A percentile compares a stretch with the other conserved stretches of the same genome.
These are phyloP conservation scores for Hypena proboscidalis DNA, from an alignment of 2,888 invertebrate species.

Conservation along the genomic window DNA sequence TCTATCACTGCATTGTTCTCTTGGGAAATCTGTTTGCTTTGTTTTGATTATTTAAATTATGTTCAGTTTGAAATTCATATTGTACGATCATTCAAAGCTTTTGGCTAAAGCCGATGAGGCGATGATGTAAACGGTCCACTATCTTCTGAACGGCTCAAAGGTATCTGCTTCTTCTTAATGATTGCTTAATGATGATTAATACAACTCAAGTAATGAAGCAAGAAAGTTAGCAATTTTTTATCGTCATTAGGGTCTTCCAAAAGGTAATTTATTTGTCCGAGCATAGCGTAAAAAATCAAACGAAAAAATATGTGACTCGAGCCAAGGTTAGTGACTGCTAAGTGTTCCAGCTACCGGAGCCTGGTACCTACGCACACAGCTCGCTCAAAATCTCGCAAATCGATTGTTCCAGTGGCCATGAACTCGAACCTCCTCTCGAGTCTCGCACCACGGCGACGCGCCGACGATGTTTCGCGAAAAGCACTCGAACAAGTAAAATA, in stretches of 20 bases:
- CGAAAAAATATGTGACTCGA: constrained; percentile 40
- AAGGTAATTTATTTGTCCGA: not conserved
- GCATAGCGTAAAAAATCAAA: constrained; percentile 24
- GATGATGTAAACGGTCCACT: no score
- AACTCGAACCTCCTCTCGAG: constrained; percentile 64
- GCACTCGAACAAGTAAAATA: constrained; percentile 53
- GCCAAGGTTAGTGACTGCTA: constrained; percentile 51
- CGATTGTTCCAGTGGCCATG: constrained; percentile 78
- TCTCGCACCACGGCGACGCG: constrained; percentile 38
- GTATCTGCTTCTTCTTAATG: no score
- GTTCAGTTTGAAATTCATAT: no score
- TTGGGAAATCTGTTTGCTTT: constrained; percentile 9
- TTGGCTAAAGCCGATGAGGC: no score
- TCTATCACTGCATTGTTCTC: constrained; percentile 14
- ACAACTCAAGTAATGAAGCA: no score
- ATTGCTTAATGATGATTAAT: no score
- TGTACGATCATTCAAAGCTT: no score
- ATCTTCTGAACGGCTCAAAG: no score
- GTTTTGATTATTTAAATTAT: not conserved
- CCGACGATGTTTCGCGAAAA: constrained; percentile 52
- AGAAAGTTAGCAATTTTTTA: no score
- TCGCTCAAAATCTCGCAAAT: constrained; percentile 62
- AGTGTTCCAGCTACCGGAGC: constrained; percentile 48
- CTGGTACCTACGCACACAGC: constrained; percentile 43
- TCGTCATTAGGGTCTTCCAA: no score